Evolutionary conservation across 2,797 vertebrate species (phyloP), one percentile per base, ranked within the genome.

Genomic region (Typhlichthys eigenmanni): DNA sequence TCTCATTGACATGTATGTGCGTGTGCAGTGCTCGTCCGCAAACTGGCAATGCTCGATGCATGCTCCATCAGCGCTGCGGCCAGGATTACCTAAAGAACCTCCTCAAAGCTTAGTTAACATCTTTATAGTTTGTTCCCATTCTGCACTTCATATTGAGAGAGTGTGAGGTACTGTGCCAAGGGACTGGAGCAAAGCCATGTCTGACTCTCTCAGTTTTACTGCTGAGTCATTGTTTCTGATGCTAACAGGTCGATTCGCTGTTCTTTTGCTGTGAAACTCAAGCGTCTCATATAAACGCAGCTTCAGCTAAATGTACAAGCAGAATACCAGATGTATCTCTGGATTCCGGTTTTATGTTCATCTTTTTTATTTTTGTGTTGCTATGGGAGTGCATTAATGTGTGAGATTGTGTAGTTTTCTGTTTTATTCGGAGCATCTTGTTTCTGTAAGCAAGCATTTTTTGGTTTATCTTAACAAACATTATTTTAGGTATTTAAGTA

Each of bases 1-100:
- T 60, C 57, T 80, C 77, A 76, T 83, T 64, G 60, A 43, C 68
- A 62, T 72, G 70, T 80, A 72, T 78, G 78, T 82, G 72, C 77
- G 82, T 60, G 78, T 89, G 78, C 84, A 77, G 76, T 79, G 87
- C 87, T 81, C 76, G 73, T 79, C 71, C 73, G 85, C 80, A 75
- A 75, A 61, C 29, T 80, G 83, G 71, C 83, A 57, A 82, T 85
- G 85, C 88, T 66, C 66, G 81, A 76, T 19, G 91, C 91, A 93
- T 91, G 91, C 72, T 82, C 76, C 83, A 87, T 88, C 76, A 61
- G 55, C 11, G 80, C 88, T 82, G 84, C 74, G 81, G 83, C 83
- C 77, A 85, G 84, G 84, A 90, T 88, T 88, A 87, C 85, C 82
- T 81, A 88, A 89, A 89, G 87, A 91, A 91, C 89, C 88, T 90